Percentiles rank a stretch among this genome's conserved stretches.
Evolutionary conservation across 2,797 vertebrate genomes (phyloP).

Genomic region (Melanogrammus aeglefinus): DNA sequence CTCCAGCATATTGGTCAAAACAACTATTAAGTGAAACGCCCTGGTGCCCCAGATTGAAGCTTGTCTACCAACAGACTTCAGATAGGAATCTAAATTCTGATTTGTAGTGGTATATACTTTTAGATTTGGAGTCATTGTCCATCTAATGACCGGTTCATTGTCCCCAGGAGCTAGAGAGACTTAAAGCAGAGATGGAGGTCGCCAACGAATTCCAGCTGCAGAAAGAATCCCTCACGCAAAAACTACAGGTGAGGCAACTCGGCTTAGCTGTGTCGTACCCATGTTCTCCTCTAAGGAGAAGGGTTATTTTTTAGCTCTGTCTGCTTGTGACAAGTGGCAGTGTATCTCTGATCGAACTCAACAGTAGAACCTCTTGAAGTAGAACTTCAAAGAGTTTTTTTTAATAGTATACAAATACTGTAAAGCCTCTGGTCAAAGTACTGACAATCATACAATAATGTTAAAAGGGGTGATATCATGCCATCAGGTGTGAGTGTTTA

Average conservation of each 20-base stretch:
- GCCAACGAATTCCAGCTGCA: constrained; percentile 86
- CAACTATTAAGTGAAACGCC: too few relatives aligned
- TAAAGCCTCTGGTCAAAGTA: not conserved
- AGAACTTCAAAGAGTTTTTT: not conserved
- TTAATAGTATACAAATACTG: not conserved
- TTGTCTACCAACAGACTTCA: too few relatives aligned
- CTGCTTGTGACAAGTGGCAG: not conserved
- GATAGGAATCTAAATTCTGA: too few relatives aligned
- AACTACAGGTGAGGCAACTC: constrained; percentile 78
- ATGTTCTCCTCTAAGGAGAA: not conserved
- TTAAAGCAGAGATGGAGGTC: constrained; percentile 89
- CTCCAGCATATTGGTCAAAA: too few relatives aligned
- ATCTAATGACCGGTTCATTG: not conserved
- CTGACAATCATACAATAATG: not conserved
- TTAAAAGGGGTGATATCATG: not conserved
- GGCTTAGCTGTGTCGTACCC: not conserved
- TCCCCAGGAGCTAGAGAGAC: constrained; percentile 86
- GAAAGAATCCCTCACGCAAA: constrained; percentile 83
- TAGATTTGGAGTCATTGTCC: not conserved
- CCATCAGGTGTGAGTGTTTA: too few relatives aligned
- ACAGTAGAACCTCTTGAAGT: not conserved
- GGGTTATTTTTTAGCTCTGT: not conserved
- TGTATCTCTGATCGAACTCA: not conserved
- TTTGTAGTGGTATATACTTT: too few relatives aligned
- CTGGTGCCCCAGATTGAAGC: too few relatives aligned